A percentile compares a stretch with the other conserved stretches of the same genome.
phyloP scores from a whole-genome alignment of 1,140 invertebrate genomes.

The Liolophura sinensis region DNA sequence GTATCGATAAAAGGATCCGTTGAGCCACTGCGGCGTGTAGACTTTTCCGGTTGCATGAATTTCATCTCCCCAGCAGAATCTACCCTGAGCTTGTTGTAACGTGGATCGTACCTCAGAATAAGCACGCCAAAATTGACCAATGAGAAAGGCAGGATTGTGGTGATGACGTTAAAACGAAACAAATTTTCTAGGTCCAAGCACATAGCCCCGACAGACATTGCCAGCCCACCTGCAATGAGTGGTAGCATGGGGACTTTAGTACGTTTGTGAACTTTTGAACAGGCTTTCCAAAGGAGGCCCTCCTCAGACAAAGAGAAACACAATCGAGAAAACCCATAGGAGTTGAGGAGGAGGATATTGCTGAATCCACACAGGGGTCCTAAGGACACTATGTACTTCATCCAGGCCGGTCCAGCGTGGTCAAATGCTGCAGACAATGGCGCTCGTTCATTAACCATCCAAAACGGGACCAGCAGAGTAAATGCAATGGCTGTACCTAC shows the following conservation, averaged over 20 bases:
- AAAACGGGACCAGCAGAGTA: slow-evolving; percentile 36
- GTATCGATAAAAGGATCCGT: slow-evolving; percentile 2
- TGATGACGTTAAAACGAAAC: slow-evolving; percentile 89
- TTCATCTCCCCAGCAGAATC: neutral
- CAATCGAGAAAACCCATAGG: slow-evolving; percentile 82
- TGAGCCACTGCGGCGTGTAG: neutral
- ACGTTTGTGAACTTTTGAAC: slow-evolving; percentile 73
- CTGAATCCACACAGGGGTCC: slow-evolving; percentile 91
- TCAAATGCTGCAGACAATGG: slow-evolving; percentile 85
- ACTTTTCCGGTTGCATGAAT: neutral
- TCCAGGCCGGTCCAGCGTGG: slow-evolving; percentile 68
- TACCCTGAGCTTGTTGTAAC: neutral
- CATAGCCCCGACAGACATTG: slow-evolving; percentile 77
- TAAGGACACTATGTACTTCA: slow-evolving; percentile 83
- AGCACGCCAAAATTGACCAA: slow-evolving; percentile 85
- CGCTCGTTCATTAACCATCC: slow-evolving; percentile 69
- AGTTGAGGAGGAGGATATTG: slow-evolving; percentile 76
- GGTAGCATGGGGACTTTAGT: slow-evolving; percentile 81
- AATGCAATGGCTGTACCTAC: slow-evolving; percentile 34
- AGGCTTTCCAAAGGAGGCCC: slow-evolving; percentile 77
- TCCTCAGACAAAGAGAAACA: slow-evolving; percentile 89
- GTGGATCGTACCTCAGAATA: slow-evolving; percentile 76
- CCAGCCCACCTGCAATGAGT: slow-evolving; percentile 74
- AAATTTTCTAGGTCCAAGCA: slow-evolving; percentile 84
- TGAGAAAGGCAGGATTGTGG: slow-evolving; percentile 82